Base-by-base conservation (phyloP, 2,113 vertebrate genomes). In the Copsychus sechellarum region DNA sequence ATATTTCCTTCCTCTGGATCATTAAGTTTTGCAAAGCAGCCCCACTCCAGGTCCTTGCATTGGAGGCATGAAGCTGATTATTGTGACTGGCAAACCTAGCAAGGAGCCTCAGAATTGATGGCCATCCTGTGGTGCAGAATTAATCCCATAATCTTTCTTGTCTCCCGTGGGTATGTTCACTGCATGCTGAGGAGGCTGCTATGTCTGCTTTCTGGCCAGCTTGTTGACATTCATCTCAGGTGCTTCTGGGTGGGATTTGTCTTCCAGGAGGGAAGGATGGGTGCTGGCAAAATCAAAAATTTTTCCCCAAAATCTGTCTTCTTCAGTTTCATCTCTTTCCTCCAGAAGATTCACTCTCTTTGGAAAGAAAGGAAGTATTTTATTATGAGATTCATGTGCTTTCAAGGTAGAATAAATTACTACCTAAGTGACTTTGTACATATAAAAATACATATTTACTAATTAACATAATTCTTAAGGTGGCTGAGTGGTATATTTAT, bases 261-360 rank as follows among this genome's bases (percentile, higher is more conserved):
- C 9, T 57, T 83, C 60, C 34, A 57, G 57, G 19, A 45, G 3
- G 5, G 11, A 26, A 31, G n/a, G 42, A n/a, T 31, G 17, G 11
- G 56, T 61, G 42, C 7, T 3, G 3, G 28, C 2, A 57, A 12
- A 64, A 66, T 33, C 12, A 29, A 48, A 5, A 3, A 0, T 8
- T 78, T 81, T 66, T 36, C 6, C 28, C 2, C 4, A 10, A 60
- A 60, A 19, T 4, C 8, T 47, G 11, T 65, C 2, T 45, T 90
- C 38, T 73, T 54, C 43, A 57, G 42, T 42, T 77, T 31, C 19
- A 23, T 31, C 54, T 86, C 17, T 83, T 77, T 19, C 23, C 70
- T 48, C 10, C 24, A 36, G 36, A 43, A 62, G 7, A 34, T 64
- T 89, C 11, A 18, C 1, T 70, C 10, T 78, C 4, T 33, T 88